Evolutionary conservation across 2,113 vertebrate species (phyloP).

Genomic region (Prochilodus magdalenae): DNA sequence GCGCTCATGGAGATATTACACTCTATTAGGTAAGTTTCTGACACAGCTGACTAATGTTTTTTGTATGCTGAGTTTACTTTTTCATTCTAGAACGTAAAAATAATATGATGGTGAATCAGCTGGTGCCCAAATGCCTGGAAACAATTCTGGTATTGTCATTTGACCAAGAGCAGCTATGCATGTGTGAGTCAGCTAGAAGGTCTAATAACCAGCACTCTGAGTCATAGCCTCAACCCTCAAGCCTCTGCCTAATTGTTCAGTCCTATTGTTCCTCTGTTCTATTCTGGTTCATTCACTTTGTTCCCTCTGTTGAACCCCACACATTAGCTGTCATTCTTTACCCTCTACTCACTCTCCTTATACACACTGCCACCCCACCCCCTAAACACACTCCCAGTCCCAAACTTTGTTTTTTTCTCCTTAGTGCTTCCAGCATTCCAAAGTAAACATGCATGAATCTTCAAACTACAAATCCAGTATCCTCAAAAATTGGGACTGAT

Average conservation of each 20-base stretch:
- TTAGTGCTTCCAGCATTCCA: too few species aligned
- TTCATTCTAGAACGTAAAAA: too few species aligned
- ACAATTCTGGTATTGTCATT: too few species aligned
- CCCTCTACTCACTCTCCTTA: not conserved
- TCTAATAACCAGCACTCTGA: not conserved
- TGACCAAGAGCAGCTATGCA: too few species aligned
- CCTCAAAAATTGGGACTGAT: too few species aligned
- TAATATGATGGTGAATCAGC: too few species aligned
- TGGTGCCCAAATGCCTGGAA: too few species aligned
- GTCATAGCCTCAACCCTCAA: not conserved
- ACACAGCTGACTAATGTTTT: too few species aligned
- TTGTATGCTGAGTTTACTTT: too few species aligned
- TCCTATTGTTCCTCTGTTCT: not conserved
- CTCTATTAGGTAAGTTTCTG: too few species aligned
- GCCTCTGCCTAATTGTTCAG: not conserved
- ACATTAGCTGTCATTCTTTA: not conserved
- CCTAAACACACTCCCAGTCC: constrained; percentile 5
- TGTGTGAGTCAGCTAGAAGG: not conserved
- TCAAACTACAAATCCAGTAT: not conserved
- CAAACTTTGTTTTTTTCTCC: not conserved
- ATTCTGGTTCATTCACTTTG: not conserved
- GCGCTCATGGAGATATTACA: too few species aligned
- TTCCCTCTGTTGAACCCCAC: not conserved
- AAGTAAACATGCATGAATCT: not conserved
- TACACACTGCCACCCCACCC: not conserved